Evolutionary conservation across 2,113 vertebrate species (phyloP).

Genomic region (Epinephelus moara): DNA sequence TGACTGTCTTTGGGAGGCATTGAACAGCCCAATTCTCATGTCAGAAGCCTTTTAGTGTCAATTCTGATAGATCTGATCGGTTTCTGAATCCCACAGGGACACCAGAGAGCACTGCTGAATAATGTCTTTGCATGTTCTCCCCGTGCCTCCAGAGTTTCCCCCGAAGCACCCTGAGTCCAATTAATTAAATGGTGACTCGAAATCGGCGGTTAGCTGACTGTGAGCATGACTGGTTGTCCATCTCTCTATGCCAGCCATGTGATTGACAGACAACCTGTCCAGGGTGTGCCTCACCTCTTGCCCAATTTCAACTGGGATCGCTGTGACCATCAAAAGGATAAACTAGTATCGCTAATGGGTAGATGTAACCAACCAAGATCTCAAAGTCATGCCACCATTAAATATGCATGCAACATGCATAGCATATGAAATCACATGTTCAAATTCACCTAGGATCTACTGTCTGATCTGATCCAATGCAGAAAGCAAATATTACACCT

Average conservation of each 20-base stretch:
- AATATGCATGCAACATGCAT: conserved; percentile 57
- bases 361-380: conserved; percentile 55
- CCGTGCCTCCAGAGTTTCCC: background rate
- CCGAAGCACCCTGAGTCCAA: background rate
- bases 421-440: conserved; percentile 36
- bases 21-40: background rate
- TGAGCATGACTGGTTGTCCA: background rate
- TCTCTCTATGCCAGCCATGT: background rate
- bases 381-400: conserved; percentile 51
- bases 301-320: background rate
- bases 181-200: background rate
- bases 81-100: conserved; percentile 11
- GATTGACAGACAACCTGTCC: background rate
- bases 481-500: conserved; percentile 8
- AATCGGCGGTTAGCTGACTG: background rate
- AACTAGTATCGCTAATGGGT: background rate
- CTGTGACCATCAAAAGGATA: background rate
- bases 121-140: conserved; percentile 25
- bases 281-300: background rate
- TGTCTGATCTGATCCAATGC: conserved; percentile 1
- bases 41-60: conserved; percentile 35
- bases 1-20: background rate
- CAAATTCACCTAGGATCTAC: conserved; percentile 22
- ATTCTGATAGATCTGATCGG: conserved; percentile 39
- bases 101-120: conserved; percentile 54